Percentiles rank a stretch among this genome's conserved stretches.
These are phyloP conservation scores for Ictalurus punctatus DNA, from an alignment of 2,113 vertebrate species.

Conservation along the genomic window DNA sequence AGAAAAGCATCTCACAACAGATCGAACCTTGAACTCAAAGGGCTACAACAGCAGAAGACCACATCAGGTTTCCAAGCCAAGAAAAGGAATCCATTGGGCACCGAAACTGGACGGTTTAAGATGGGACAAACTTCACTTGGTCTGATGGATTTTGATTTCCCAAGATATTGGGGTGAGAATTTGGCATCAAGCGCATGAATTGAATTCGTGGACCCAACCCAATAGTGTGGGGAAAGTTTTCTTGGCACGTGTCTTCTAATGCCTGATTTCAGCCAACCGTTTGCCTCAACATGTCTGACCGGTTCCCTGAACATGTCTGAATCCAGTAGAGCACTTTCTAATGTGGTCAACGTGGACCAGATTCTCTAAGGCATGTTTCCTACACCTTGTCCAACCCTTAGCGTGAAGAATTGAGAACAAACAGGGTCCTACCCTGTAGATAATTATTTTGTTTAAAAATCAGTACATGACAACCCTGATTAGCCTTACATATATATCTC, in stretches of 20 bases:
- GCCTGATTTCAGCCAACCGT: background rate
- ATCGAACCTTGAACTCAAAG: background rate
- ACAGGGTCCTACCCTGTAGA: background rate
- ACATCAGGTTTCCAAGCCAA: too few species aligned
- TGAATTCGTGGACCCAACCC: too few species aligned
- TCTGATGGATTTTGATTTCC: background rate
- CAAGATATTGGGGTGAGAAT: background rate
- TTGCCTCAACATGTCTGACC: background rate
- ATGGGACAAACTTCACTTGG: background rate
- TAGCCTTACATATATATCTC: too few species aligned
- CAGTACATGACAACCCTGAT: background rate
- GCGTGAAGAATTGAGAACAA: background rate
- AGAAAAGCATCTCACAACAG: background rate
- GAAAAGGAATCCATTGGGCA: background rate
- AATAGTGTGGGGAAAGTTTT: too few species aligned
- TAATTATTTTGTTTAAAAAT: background rate
- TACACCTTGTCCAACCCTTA: background rate
- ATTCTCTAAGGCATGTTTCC: background rate
- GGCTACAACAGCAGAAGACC: background rate
- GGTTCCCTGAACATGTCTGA: background rate
- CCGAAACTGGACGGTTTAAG: background rate
- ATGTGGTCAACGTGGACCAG: background rate
- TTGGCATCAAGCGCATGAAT: background rate
- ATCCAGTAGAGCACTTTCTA: background rate
- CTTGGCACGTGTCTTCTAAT: too few species aligned